A percentile compares a stretch with the other conserved stretches of the same genome.
Evolutionary conservation across 2,888 invertebrate genomes (phyloP).

Genomic region (Mantis religiosa): DNA sequence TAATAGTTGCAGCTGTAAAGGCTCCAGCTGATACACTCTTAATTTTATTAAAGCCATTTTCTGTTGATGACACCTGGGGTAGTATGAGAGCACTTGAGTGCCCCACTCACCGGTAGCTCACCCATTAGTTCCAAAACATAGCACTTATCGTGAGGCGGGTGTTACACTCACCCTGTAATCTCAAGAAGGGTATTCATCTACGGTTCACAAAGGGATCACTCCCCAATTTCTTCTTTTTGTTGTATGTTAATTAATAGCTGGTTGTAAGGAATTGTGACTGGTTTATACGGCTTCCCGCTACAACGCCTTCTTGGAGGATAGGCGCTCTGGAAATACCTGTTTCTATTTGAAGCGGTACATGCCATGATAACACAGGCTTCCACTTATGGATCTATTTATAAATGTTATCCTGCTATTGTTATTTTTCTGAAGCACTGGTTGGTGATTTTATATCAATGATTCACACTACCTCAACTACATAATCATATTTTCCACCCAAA

Average conservation of each 20-base stretch:
- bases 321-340: background rate
- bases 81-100: background rate
- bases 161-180: background rate
- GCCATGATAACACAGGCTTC: too few relatives aligned
- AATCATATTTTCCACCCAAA: too few relatives aligned
- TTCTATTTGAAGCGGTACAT: background rate
- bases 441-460: too few relatives aligned
- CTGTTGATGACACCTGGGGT: background rate
- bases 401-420: too few relatives aligned
- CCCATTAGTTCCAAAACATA: background rate
- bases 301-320: background rate
- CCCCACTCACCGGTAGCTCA: background rate
- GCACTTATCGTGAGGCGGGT: background rate
- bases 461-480: too few relatives aligned
- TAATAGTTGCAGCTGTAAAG: too few relatives aligned
- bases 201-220: background rate
- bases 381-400: too few relatives aligned
- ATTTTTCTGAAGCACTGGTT: too few relatives aligned
- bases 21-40: too few relatives aligned
- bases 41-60: background rate
- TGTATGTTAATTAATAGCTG: constrained; percentile 22
- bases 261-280: constrained; percentile 18
- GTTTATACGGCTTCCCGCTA: constrained; percentile 20
- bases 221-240: background rate
- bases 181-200: constrained; percentile 5